phyloP scores from a whole-genome alignment of 2,797 vertebrate genomes.

The Xyrichtys novacula region DNA sequence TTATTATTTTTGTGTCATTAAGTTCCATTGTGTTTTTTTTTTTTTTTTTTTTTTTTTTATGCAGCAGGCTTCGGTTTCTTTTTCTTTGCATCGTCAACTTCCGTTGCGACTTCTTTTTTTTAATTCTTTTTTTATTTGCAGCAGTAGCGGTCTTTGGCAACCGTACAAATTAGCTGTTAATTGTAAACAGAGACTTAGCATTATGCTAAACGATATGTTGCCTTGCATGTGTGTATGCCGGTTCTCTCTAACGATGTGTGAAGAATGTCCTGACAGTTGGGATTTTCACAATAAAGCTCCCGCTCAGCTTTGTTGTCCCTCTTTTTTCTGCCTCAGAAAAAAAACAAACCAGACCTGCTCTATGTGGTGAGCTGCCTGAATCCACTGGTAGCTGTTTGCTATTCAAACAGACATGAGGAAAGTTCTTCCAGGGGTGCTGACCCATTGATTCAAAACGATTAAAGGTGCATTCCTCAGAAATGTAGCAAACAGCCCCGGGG shows the following conservation, averaged over 20 bases:
- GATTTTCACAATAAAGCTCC: constrained; percentile 72
- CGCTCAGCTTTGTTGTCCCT: constrained; percentile 51
- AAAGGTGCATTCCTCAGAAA: neutral
- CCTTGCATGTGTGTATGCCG: neutral
- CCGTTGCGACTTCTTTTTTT: too few relatives aligned
- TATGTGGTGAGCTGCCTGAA: constrained; percentile 18
- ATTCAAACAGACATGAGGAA: constrained; percentile 2
- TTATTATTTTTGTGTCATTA: too few relatives aligned
- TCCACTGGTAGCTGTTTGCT: neutral
- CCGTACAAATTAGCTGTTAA: too few relatives aligned
- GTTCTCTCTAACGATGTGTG: constrained; percentile 45
- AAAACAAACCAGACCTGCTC: constrained; percentile 68
- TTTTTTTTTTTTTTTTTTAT: too few relatives aligned
- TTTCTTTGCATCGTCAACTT: too few relatives aligned
- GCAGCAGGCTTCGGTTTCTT: too few relatives aligned
- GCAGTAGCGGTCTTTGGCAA: too few relatives aligned
- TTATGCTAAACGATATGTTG: constrained; percentile 14
- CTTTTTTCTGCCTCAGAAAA: constrained; percentile 45
- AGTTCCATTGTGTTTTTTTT: too few relatives aligned
- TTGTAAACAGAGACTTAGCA: constrained; percentile 45
- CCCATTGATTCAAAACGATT: neutral
- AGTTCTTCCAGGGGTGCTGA: constrained; percentile 2
- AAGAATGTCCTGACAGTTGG: constrained; percentile 77
- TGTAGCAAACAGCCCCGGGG: neutral
- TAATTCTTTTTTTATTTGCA: too few relatives aligned